phyloP scores from a whole-genome alignment of 2,113 vertebrate genomes.

The Galemys pyrenaicus region DNA sequence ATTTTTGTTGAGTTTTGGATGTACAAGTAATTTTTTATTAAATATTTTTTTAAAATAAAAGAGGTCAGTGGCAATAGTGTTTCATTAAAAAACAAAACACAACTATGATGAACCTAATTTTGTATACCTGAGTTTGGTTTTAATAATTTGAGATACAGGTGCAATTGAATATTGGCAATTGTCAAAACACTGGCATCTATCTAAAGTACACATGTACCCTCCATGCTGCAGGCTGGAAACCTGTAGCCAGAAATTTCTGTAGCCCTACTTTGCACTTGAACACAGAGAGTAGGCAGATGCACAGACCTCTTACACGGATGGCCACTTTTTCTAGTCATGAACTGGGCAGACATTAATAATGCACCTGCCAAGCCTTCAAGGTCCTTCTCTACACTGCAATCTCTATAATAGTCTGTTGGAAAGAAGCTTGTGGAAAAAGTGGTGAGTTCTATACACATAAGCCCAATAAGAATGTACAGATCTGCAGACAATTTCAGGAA shows the following conservation, averaged over 20 bases:
- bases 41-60: not conserved
- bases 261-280: not conserved
- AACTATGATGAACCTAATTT: not conserved
- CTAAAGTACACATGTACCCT: not conserved
- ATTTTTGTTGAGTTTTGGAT: not conserved
- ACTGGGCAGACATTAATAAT: not conserved
- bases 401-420: not conserved
- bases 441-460: not conserved
- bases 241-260: not conserved
- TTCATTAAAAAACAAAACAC: constrained; percentile 13
- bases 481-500: not conserved
- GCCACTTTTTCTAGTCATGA: not conserved
- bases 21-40: not conserved
- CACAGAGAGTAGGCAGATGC: not conserved
- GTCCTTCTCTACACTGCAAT: not conserved
- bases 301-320: not conserved
- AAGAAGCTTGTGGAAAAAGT: not conserved
- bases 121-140: not conserved
- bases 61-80: not conserved
- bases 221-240: not conserved
- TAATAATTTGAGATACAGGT: not conserved
- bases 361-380: not conserved
- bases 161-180: not conserved
- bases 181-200: not conserved
- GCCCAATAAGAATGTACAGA: not conserved